phyloP scores from a whole-genome alignment of 2,113 vertebrate species.

The Mus musculus region DNA sequence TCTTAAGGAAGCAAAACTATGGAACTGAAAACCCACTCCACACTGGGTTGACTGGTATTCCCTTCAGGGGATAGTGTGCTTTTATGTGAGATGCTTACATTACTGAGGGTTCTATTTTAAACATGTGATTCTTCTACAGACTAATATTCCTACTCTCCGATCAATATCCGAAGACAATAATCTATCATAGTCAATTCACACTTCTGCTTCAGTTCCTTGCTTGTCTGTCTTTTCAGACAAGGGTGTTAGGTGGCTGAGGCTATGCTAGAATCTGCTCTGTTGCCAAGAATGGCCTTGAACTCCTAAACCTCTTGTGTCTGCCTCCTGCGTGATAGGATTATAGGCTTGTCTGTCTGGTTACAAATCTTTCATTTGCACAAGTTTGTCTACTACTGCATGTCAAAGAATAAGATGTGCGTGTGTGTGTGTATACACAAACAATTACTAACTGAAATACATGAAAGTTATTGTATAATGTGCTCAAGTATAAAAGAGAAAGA shows the following conservation, averaged over 20 bases:
- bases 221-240: neutral
- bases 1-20: conserved; percentile 26
- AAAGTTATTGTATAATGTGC: neutral
- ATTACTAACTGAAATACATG: neutral
- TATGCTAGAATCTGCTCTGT: neutral
- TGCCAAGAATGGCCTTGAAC: neutral
- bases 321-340: neutral
- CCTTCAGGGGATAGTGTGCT: conserved; percentile 66
- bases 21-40: conserved; percentile 59
- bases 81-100: neutral
- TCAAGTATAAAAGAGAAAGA: conserved; percentile 19
- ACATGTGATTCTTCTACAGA: neutral
- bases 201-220: conserved; percentile 36
- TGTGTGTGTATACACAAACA: neutral
- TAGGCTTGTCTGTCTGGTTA: neutral
- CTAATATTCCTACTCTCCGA: neutral
- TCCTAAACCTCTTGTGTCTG: neutral
- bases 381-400: conserved; percentile 37
- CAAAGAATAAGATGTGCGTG: neutral
- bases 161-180: neutral
- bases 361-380: conserved; percentile 12
- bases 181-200: neutral
- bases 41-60: conserved; percentile 52
- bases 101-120: neutral
- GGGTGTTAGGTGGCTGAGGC: neutral